A percentile compares a stretch with the other conserved stretches of the same genome.
These are phyloP conservation scores for Bimastos eiseni DNA, from an alignment of 2,888 invertebrate genomes.

Conservation along the genomic window DNA sequence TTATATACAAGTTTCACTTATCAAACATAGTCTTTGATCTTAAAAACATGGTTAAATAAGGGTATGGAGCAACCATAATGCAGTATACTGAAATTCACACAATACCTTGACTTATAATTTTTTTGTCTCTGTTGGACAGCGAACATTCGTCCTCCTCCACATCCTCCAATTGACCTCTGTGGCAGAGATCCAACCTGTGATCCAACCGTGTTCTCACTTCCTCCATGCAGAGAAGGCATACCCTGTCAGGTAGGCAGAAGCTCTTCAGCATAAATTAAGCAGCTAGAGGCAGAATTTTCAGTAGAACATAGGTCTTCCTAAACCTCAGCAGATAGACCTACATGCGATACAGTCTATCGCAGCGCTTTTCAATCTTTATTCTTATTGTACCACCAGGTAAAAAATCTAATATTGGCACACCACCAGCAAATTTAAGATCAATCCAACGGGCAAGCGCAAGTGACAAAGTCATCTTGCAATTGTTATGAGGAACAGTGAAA, in stretches of 20 bases:
- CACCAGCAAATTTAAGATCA: too few relatives aligned
- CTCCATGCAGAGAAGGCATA: background rate
- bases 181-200: background rate
- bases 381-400: too few relatives aligned
- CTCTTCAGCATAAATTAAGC: background rate
- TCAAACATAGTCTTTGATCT: background rate
- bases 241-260: background rate
- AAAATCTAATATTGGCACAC: too few relatives aligned
- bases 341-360: too few relatives aligned
- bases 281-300: background rate
- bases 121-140: background rate
- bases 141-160: conserved; percentile 2
- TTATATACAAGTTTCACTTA: too few relatives aligned
- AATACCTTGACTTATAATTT: background rate
- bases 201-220: background rate
- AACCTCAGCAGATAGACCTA: background rate
- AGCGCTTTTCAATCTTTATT: too few relatives aligned
- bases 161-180: conserved; percentile 19
- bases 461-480: too few relatives aligned
- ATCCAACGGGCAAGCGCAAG: too few relatives aligned
- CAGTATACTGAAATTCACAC: background rate
- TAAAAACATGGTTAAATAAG: background rate
- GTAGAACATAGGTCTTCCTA: background rate
- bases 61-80: background rate
- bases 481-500: too few relatives aligned